Percentiles rank a stretch among this genome's conserved stretches.
Evolutionary conservation across 2,797 vertebrate genomes (phyloP).

Genomic region (Myripristis jacobus): DNA sequence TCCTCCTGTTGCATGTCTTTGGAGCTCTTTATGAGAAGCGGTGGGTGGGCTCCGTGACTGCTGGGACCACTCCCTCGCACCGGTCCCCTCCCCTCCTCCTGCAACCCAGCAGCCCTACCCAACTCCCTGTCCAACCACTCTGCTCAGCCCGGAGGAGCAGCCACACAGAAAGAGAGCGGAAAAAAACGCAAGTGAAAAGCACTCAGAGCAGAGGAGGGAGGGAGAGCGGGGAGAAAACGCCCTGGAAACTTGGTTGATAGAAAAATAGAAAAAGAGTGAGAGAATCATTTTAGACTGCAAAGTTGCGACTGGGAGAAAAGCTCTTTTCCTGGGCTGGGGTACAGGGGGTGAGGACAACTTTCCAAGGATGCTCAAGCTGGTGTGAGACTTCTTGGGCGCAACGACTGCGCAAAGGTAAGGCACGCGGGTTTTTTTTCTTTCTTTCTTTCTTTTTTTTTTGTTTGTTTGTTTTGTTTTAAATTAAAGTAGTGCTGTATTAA

Average conservation of each 20-base stretch:
- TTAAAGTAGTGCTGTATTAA: too few species aligned
- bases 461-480: too few species aligned
- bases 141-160: conserved; percentile 83
- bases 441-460: too few species aligned
- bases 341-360: conserved; percentile 69
- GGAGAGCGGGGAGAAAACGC: conserved; percentile 71
- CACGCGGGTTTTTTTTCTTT: conserved; percentile 16
- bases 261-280: conserved; percentile 74
- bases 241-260: conserved; percentile 75
- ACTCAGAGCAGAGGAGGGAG: conserved; percentile 65
- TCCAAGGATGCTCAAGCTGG: conserved; percentile 84
- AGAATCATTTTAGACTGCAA: conserved; percentile 68
- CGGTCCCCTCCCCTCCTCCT: conserved; percentile 76
- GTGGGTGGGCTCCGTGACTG: conserved; percentile 77
- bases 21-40: conserved; percentile 36
- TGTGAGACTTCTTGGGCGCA: conserved; percentile 78
- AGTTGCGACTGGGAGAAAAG: conserved; percentile 69
- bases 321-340: conserved; percentile 75
- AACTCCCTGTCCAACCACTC: conserved; percentile 78
- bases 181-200: conserved; percentile 68
- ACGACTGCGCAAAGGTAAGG: conserved; percentile 80
- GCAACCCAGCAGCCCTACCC: conserved; percentile 80
- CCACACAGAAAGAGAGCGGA: conserved; percentile 56
- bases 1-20: conserved; percentile 52
- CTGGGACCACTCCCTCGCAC: conserved; percentile 81